Conservation (phyloP, 1,140 invertebrate species). For the Tetragonula clypearis region DNA sequence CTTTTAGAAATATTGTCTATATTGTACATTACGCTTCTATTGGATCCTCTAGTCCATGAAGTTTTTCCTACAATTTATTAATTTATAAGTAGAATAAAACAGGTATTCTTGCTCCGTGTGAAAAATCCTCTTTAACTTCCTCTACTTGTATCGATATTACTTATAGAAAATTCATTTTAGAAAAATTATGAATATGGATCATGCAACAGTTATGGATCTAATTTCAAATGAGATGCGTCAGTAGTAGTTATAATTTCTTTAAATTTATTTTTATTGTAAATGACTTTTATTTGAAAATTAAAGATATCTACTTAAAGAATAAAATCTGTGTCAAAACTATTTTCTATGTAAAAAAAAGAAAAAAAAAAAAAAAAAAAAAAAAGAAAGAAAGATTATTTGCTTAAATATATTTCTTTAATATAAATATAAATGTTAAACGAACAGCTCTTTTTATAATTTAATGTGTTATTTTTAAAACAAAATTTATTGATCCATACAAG, state of each 20-base stretch:
- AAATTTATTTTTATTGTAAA: not conserved
- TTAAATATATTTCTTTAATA: slow-evolving; percentile 3
- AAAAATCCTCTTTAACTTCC: slow-evolving; percentile 20
- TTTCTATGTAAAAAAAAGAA: not conserved
- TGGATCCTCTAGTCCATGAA: slow-evolving; percentile 58
- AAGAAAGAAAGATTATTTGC: not conserved
- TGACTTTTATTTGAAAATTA: not conserved
- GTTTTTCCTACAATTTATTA: slow-evolving; percentile 44
- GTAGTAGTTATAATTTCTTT: not conserved
- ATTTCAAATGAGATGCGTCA: not conserved
- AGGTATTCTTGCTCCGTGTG: not conserved
- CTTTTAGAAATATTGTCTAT: slow-evolving; percentile 20
- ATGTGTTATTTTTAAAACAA: not conserved
- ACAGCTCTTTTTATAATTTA: not conserved
- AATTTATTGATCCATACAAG: slow-evolving; percentile 25
- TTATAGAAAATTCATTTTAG: slow-evolving; percentile 19
- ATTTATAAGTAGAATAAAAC: slow-evolving; percentile 34
- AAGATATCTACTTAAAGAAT: not conserved
- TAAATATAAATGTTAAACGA: not conserved
- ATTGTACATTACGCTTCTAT: slow-evolving; percentile 33
- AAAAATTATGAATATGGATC: slow-evolving; percentile 7
- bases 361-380: not conserved
- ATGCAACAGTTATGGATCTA: slow-evolving; percentile 29
- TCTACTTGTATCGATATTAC: slow-evolving; percentile 26
- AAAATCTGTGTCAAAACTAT: not conserved